Conservation (phyloP, 2,888 invertebrate genomes). For the Chloroclystis v-ata region DNA sequence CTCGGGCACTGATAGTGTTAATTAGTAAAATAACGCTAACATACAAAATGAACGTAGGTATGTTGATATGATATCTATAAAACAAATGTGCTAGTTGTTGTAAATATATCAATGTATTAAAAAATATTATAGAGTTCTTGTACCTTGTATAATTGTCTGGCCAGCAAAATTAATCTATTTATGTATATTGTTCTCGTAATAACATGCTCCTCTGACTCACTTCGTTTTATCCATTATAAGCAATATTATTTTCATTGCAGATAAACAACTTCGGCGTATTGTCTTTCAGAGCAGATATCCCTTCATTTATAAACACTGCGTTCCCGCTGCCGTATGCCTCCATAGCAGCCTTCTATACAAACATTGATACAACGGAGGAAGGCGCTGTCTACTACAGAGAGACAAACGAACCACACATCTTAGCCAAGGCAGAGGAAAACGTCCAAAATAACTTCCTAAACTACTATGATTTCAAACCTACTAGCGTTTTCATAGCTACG, state of each 20-base stretch:
- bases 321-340: slow-evolving; percentile 93
- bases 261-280: slow-evolving; percentile 94
- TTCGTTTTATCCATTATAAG: slow-evolving; percentile 4
- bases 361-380: slow-evolving; percentile 87
- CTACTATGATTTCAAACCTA: slow-evolving; percentile 84
- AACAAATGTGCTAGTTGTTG: no score
- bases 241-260: slow-evolving; percentile 70
- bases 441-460: slow-evolving; percentile 86
- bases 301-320: slow-evolving; percentile 90
- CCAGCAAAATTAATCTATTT: no score
- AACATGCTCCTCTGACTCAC: no score
- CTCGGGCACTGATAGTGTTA: no score
- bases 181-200: no score
- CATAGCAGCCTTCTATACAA: slow-evolving; percentile 94
- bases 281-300: slow-evolving; percentile 92
- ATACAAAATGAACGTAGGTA: no score
- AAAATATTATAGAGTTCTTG: no score
- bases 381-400: slow-evolving; percentile 87
- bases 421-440: slow-evolving; percentile 82
- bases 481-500: slow-evolving; percentile 89
- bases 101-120: no score
- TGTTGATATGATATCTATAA: no score
- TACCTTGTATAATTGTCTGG: no score
- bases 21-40: no score
- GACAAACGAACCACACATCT: slow-evolving; percentile 78